These are phyloP conservation scores for Otus scops DNA, from an alignment of 2,797 vertebrate species.

Conservation along the genomic window DNA sequence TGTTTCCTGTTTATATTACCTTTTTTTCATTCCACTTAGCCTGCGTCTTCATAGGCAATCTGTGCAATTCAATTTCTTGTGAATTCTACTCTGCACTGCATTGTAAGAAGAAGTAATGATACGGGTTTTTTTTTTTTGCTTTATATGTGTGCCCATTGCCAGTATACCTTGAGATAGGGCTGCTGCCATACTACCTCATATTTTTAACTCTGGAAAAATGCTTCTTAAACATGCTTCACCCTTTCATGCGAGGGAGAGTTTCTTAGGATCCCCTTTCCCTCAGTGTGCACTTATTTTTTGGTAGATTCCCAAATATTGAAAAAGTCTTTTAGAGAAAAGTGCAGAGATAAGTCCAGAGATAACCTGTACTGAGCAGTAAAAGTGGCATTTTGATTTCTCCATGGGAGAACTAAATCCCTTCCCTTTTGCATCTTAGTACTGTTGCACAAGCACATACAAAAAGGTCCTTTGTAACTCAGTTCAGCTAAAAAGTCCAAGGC, in stretches of 20 bases:
- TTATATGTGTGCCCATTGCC: neutral
- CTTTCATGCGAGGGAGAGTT: neutral
- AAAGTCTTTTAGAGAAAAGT: neutral
- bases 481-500: neutral
- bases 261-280: neutral
- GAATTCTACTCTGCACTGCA: neutral
- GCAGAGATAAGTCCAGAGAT: neutral
- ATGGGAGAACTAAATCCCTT: neutral
- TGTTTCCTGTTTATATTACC: neutral
- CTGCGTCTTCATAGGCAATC: neutral
- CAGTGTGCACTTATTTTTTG: neutral
- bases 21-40: neutral
- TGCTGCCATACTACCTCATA: neutral
- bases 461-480: neutral
- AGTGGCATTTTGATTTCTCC: neutral
- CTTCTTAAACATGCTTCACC: neutral
- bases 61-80: neutral
- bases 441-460: neutral
- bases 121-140: accelerated
- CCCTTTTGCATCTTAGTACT: neutral
- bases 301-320: neutral
- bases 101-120: neutral
- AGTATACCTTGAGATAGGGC: neutral
- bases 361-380: neutral
- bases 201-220: neutral